Percentiles rank a stretch among this genome's conserved stretches.
Evolutionary conservation across 1,140 invertebrate genomes (phyloP).

Genomic region (Potamilus streckersoni): DNA sequence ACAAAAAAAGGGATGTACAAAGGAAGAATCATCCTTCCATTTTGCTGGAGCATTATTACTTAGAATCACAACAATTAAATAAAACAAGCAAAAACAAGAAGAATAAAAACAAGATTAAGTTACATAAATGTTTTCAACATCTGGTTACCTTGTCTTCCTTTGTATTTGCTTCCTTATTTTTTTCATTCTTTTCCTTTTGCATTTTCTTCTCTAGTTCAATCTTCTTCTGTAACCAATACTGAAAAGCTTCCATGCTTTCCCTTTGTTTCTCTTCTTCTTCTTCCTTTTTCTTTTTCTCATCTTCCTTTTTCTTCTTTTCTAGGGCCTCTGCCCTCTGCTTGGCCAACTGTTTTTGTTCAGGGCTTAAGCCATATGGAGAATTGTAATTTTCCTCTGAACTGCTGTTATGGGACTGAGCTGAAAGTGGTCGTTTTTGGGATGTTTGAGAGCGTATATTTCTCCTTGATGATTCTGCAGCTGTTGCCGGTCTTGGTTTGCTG

Average conservation of each 20-base stretch:
- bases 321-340: slow-evolving; percentile 37
- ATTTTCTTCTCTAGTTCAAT: slow-evolving; percentile 31
- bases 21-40: too few species aligned
- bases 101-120: too few species aligned
- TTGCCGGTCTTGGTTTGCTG: slow-evolving; percentile 45
- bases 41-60: too few species aligned
- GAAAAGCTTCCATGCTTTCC: slow-evolving; percentile 47
- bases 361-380: slow-evolving; percentile 60
- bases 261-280: slow-evolving; percentile 38
- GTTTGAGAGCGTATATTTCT: slow-evolving; percentile 26
- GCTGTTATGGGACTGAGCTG: slow-evolving; percentile 25
- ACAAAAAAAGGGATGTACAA: too few species aligned
- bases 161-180: slow-evolving; percentile 35
- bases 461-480: slow-evolving; percentile 28
- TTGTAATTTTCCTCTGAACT: slow-evolving; percentile 39
- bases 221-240: slow-evolving; percentile 49
- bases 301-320: slow-evolving; percentile 36
- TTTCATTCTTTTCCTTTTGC: slow-evolving; percentile 35
- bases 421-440: slow-evolving; percentile 30
- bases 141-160: slow-evolving; percentile 40
- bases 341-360: slow-evolving; percentile 42
- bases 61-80: too few species aligned
- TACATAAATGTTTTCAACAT: too few species aligned
- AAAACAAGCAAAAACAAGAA: too few species aligned
- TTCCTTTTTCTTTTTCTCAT: slow-evolving; percentile 36